A percentile compares a stretch with the other conserved stretches of the same genome.
Conservation (phyloP, 2,797 vertebrate genomes). For the Lutjanus argentimaculatus region DNA sequence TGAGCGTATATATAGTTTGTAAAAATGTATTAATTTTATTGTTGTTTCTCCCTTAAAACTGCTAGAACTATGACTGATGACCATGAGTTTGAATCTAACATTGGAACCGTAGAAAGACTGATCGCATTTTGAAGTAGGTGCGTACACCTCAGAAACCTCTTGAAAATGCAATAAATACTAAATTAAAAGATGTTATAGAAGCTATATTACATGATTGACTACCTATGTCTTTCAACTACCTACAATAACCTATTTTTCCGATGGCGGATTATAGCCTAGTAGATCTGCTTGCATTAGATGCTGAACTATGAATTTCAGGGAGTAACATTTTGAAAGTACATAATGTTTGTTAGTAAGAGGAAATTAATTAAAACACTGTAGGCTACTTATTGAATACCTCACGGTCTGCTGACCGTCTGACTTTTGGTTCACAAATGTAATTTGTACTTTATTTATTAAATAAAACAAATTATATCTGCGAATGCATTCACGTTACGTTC, state of each 20-base stretch:
- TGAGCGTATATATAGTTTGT: constrained; percentile 77
- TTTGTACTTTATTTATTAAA: constrained; percentile 90
- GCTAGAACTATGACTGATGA: constrained; percentile 75
- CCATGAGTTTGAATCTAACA: constrained; percentile 74
- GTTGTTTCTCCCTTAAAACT: constrained; percentile 75
- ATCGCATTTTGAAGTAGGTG: constrained; percentile 62
- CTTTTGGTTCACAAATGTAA: constrained; percentile 89
- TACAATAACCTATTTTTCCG: constrained; percentile 69
- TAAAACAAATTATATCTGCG: constrained; percentile 87
- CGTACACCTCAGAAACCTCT: constrained; percentile 59
- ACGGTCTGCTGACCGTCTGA: constrained; percentile 92
- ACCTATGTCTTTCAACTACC: constrained; percentile 86
- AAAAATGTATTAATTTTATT: constrained; percentile 83
- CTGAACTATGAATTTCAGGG: constrained; percentile 79
- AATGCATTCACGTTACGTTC: constrained; percentile 51
- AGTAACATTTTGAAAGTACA: constrained; percentile 76
- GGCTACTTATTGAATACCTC: constrained; percentile 91
- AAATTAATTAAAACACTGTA: constrained; percentile 81
- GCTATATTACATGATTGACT: constrained; percentile 79
- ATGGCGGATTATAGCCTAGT: constrained; percentile 49
- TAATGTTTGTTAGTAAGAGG: constrained; percentile 73
- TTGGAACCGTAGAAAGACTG: constrained; percentile 54
- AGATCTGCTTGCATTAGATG: constrained; percentile 72
- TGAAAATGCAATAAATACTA: constrained; percentile 50
- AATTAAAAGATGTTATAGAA: constrained; percentile 62